Base-by-base conservation (phyloP, 2,797 vertebrate genomes). In the Tachyglossus aculeatus region DNA sequence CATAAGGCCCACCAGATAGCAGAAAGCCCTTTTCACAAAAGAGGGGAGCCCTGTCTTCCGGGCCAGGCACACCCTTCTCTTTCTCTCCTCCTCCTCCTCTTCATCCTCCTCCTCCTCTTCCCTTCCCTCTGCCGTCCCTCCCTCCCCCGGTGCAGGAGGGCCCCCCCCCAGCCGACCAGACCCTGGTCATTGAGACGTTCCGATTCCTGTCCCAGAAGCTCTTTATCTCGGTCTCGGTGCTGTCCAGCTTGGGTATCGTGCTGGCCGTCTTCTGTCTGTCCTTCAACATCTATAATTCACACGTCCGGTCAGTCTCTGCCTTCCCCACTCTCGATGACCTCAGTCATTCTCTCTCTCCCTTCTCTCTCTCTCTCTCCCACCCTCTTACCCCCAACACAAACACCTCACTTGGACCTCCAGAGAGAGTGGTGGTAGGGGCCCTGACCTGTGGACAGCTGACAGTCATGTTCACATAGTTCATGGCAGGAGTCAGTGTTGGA, bases 241-340 rank as follows among this genome's bases (percentile, higher is more conserved):
- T 97, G 34, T 96, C 96, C 15, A 95, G 95, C 3, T 77, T 98
- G 71, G 96, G 96, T 43, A 97, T 98, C 78, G 91, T 97, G 36
- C 79, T 98, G 84, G 96, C 95, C 75, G 92, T 96, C 37, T 86
- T 96, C 74, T 98, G 96, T 82, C 89, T 98, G 84, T 96, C 95
- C 12, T 98, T 98, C 90, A 98, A 98, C 90, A 96, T 97, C 88
- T 97, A 97, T 93, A 98, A 98, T 71, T 95, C 96, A 59, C 96
- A 95, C 0, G 96, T 97, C 79, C 94, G 96, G 96, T 98, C 84
- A 80, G 94, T 80, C 44, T 11, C 25, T n/a, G 2, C 19, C 22
- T 9, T 21, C 25, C 18, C 22, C 27, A 16, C 44, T 24, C 22
- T n/a, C 29, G 13, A 15, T 3, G n/a, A 1, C 55, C 64, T 62